These are phyloP conservation scores for Protomyctophum bolini DNA, from an alignment of 2,113 vertebrate species.

Conservation along the genomic window DNA sequence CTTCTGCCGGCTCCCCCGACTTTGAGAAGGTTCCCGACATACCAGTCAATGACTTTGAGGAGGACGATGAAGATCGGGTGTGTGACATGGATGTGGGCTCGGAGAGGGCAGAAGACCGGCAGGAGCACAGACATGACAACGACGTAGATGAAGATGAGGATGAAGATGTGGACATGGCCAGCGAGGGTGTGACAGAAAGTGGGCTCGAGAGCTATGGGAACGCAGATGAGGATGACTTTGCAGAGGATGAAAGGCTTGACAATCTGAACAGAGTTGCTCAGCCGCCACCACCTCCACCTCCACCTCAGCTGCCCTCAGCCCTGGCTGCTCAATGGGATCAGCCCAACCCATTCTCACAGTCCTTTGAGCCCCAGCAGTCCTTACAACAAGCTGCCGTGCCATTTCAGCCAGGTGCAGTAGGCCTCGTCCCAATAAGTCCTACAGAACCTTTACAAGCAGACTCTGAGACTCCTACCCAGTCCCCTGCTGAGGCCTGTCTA, in stretches of 20 bases:
- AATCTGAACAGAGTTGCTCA: constrained; percentile 75
- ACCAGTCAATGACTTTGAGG: constrained; percentile 73
- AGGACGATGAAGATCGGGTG: constrained; percentile 63
- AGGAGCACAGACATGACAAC: constrained; percentile 62
- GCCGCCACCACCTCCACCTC: constrained; percentile 38
- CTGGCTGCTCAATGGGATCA: constrained; percentile 70
- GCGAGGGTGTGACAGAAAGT: constrained; percentile 80
- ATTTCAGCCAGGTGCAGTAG: constrained; percentile 12
- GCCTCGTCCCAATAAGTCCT: constrained; percentile 41
- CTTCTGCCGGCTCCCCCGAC: constrained; percentile 77
- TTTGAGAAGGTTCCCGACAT: constrained; percentile 80
- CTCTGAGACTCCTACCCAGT: constrained; percentile 56
- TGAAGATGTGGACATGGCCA: constrained; percentile 83
- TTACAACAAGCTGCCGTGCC: constrained; percentile 3
- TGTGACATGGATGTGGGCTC: constrained; percentile 83
- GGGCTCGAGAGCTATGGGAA: constrained; percentile 82
- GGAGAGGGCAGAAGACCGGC: constrained; percentile 70
- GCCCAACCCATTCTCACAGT: constrained; percentile 65
- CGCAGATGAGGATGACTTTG: constrained; percentile 79
- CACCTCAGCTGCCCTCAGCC: constrained; percentile 53
- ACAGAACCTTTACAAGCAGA: constrained; percentile 55
- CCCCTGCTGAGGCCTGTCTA: constrained; percentile 52
- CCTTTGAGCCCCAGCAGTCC: constrained; percentile 50
- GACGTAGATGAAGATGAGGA: constrained; percentile 69
- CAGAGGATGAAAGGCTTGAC: constrained; percentile 76